These are phyloP conservation scores for Gallinago media DNA, from an alignment of 2,113 vertebrate genomes.

Conservation along the genomic window DNA sequence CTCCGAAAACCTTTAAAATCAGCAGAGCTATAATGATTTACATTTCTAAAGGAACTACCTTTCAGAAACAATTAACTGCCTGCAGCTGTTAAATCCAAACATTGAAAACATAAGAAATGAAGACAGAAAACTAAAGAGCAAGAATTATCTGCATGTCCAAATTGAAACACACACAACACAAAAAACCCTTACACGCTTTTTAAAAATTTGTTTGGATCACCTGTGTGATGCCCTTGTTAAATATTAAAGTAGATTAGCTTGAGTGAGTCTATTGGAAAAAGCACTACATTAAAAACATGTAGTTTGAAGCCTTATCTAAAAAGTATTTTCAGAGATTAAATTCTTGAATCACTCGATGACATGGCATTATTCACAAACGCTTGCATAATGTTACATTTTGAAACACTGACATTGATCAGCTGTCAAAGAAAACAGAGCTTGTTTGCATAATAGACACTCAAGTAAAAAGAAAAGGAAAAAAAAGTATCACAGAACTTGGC, in stretches of 20 bases:
- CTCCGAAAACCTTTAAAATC: neutral
- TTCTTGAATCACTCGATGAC: neutral
- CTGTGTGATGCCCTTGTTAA: neutral
- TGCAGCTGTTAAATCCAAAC: neutral
- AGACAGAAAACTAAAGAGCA: neutral
- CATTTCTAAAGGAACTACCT: constrained; percentile 7
- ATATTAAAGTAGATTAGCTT: constrained; percentile 15
- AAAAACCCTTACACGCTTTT: neutral
- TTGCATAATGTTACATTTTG: neutral
- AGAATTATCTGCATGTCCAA: neutral
- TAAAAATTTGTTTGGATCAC: neutral
- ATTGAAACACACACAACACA: neutral
- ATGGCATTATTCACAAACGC: neutral
- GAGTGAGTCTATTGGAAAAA: neutral
- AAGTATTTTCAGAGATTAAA: constrained; percentile 3
- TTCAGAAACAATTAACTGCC: neutral
- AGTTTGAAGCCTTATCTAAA: constrained; percentile 11
- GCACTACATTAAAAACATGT: neutral
- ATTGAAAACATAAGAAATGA: neutral
- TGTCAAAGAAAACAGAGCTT: constrained; percentile 5
- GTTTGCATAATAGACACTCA: neutral
- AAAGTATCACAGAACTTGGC: neutral
- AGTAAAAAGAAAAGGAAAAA: neutral
- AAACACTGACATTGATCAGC: neutral
- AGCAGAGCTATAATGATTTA: constrained; percentile 11